Evolutionary conservation across 2,113 vertebrate genomes (phyloP).

Genomic region (Hemibagrus wyckioides): DNA sequence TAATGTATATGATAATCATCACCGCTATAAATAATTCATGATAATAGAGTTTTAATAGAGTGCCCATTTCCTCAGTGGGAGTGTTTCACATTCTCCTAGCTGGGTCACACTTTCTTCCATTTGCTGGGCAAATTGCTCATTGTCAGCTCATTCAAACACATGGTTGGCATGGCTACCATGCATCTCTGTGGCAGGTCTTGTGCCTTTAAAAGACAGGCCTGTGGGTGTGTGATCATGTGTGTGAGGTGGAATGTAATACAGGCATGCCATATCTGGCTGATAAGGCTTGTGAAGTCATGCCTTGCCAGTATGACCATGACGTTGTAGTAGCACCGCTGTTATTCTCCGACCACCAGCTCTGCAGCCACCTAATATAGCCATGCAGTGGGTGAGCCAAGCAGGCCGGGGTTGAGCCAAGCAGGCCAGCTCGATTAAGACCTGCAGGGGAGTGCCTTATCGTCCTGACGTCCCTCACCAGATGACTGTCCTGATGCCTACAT

Average conservation of each 20-base stretch:
- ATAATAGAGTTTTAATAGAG: constrained; percentile 44
- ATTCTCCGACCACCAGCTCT: not conserved
- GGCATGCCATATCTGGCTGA: constrained; percentile 59
- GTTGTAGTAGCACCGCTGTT: constrained; percentile 56
- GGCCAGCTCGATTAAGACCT: not conserved
- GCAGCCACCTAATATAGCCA: constrained; percentile 70
- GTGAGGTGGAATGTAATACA: constrained; percentile 56
- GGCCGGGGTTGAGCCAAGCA: constrained; percentile 23
- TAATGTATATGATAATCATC: constrained; percentile 39
- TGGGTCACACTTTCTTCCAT: constrained; percentile 45
- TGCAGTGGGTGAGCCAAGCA: constrained; percentile 33
- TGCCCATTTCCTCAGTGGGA: constrained; percentile 34
- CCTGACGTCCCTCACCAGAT: constrained; percentile 59
- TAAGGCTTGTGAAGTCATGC: constrained; percentile 68
- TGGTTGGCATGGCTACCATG: constrained; percentile 53
- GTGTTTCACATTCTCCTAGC: constrained; percentile 46
- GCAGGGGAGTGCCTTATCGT: constrained; percentile 6
- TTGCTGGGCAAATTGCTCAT: constrained; percentile 43
- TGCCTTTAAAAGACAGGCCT: constrained; percentile 51
- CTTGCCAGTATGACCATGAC: constrained; percentile 66
- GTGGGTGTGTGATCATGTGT: constrained; percentile 4
- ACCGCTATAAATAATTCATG: constrained; percentile 9
- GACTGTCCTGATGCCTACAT: constrained; percentile 52
- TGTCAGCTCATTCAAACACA: constrained; percentile 53
- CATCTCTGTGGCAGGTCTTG: constrained; percentile 37